Base-by-base conservation (phyloP, 2,113 vertebrate genomes). In the Hassar affinis region DNA sequence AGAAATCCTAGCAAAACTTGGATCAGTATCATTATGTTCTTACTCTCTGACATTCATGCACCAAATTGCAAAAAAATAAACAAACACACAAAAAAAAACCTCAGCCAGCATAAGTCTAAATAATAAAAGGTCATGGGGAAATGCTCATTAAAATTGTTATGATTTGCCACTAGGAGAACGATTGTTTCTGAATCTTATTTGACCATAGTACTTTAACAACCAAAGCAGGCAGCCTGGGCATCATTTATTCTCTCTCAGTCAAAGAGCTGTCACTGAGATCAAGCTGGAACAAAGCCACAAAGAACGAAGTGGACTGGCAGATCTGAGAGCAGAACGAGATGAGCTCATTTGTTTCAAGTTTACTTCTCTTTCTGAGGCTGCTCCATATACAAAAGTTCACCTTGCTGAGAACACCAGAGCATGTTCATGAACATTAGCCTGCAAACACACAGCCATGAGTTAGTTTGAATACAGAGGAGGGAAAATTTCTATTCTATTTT, bases 11-110 rank as follows among this genome's bases (percentile, higher is more conserved):
- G 17, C 49, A 81, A 82, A 79, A 49, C 64, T 38, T 45, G 33
- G 27, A 82, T 78, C 78, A 82, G 62, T 79, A 78, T 72, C 27
- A 76, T 76, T 54, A 87, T 57, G 49, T 74, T 57, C 79, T 87
- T 81, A 83, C 62, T n/a, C 59, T 22, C 17, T 87, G 64, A 47
- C 49, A 85, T 85, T 79, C 79, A 79, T 12, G 56, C 27, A 35
- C 30, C 33, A 64, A 33, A 49, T 66, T 49, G 62, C 30, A 66
- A 86, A 27, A 2, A 69, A 69, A 78, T 59, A 69, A 83, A 59
- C 35, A 80, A 78, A n/a, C n/a, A n/a, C n/a, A n/a, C n/a, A n/a
- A n/a, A n/a, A n/a, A n/a, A n/a, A n/a, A n/a, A n/a, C n/a, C 59
- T 83, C 35, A 27, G 51, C 61, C 35, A 79, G 82, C 61, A 47